These are phyloP conservation scores for Altica lythri DNA, from an alignment of 2,888 invertebrate species.

Conservation along the genomic window DNA sequence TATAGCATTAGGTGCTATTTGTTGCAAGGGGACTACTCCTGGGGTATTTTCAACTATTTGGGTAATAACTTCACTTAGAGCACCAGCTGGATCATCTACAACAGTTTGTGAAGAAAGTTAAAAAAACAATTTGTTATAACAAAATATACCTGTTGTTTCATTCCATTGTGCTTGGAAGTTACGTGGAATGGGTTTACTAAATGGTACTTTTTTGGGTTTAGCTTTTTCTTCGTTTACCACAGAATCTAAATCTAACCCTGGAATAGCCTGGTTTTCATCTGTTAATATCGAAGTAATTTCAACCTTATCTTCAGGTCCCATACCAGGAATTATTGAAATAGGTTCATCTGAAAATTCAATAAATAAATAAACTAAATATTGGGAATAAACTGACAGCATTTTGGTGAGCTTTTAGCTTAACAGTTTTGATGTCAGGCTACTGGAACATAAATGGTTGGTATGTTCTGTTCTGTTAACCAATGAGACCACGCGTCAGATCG, in stretches of 20 bases:
- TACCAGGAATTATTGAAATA: constrained; percentile 84
- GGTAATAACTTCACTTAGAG: constrained; percentile 69
- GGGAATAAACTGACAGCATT: no score
- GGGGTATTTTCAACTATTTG: constrained; percentile 79
- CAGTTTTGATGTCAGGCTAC: no score
- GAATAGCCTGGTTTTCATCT: constrained; percentile 80
- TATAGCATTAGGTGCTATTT: constrained; percentile 79
- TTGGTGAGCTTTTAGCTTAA: no score
- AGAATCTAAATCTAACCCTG: constrained; percentile 83
- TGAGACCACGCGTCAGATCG: no score
- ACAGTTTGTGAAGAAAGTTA: constrained; percentile 14
- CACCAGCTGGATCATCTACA: constrained; percentile 57
- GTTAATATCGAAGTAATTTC: constrained; percentile 78
- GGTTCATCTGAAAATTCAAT: constrained; percentile 63
- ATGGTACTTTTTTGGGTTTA: constrained; percentile 85
- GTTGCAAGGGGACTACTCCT: constrained; percentile 76
- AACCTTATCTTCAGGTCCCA: constrained; percentile 97
- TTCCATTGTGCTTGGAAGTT: constrained; percentile 99
- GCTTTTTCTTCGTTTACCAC: constrained; percentile 68
- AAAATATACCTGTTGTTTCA: constrained; percentile 61
- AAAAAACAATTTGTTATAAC: constrained; percentile 2
- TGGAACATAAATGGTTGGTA: no score
- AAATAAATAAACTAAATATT: neutral
- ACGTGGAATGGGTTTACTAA: constrained; percentile 93
- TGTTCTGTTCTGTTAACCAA: no score